Conservation (phyloP, 2,888 invertebrate species). For the Harmothoe impar region DNA sequence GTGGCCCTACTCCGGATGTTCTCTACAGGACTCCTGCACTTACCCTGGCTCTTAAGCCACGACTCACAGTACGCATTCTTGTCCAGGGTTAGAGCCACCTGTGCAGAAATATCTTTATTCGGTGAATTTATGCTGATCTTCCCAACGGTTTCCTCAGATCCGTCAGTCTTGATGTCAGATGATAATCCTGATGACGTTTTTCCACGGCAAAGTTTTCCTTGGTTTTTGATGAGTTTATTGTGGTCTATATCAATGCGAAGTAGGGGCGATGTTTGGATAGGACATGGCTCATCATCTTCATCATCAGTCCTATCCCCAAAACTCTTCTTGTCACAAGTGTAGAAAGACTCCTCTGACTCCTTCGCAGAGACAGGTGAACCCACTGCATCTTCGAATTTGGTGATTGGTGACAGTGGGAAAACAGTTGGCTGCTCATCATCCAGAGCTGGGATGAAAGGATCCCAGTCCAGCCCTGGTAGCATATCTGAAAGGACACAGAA, state of each 20-base stretch:
- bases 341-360: background rate
- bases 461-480: conserved; percentile 4
- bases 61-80: background rate
- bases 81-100: background rate
- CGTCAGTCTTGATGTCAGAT: background rate
- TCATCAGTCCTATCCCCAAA: conserved; percentile 19
- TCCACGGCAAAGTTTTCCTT: background rate
- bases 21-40: background rate
- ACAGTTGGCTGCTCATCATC: background rate
- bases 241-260: background rate
- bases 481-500: background rate
- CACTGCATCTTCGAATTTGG: background rate
- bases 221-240: background rate
- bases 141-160: background rate
- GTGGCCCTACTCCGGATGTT: background rate
- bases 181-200: background rate
- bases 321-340: background rate
- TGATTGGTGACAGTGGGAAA: background rate
- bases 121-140: background rate
- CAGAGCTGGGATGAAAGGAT: background rate
- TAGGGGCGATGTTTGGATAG: background rate
- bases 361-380: background rate
- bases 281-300: background rate
- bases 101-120: background rate
- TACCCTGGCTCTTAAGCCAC: background rate